Conservation (phyloP, 2,113 vertebrate species). For the Heterochromis multidens region DNA sequence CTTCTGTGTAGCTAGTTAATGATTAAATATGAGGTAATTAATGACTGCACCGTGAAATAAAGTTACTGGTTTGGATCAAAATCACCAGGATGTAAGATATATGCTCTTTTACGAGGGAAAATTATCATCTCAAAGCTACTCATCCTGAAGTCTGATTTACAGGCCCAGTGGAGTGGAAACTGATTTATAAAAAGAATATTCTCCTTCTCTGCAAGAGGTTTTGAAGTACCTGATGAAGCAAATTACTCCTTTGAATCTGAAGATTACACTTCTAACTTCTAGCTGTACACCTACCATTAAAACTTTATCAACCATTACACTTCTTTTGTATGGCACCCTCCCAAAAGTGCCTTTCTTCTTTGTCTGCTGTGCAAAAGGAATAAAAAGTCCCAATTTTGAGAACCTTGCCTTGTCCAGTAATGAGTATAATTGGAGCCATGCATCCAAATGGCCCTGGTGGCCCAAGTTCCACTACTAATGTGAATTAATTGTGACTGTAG, state of each 20-base stretch:
- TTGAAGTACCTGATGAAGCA: background rate
- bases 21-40: background rate
- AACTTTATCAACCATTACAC: background rate
- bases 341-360: background rate
- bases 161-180: background rate
- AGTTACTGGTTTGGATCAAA: background rate
- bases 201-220: background rate
- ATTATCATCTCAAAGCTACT: background rate
- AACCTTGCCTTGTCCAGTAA: conserved; percentile 2
- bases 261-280: background rate
- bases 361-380: background rate
- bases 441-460: conserved; percentile 22
- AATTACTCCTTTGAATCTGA: background rate
- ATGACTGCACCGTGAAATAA: background rate
- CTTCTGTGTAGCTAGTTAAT: background rate
- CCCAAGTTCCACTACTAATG: conserved; percentile 38
- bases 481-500: conserved; percentile 60
- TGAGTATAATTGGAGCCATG: conserved; percentile 33
- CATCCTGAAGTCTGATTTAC: background rate
- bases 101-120: background rate
- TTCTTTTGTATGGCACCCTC: background rate
- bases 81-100: background rate
- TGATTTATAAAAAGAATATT: background rate
- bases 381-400: background rate
- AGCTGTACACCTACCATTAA: background rate